Evolutionary conservation across 2,113 vertebrate genomes (phyloP).

Genomic region (Mionectes macconnelli): DNA sequence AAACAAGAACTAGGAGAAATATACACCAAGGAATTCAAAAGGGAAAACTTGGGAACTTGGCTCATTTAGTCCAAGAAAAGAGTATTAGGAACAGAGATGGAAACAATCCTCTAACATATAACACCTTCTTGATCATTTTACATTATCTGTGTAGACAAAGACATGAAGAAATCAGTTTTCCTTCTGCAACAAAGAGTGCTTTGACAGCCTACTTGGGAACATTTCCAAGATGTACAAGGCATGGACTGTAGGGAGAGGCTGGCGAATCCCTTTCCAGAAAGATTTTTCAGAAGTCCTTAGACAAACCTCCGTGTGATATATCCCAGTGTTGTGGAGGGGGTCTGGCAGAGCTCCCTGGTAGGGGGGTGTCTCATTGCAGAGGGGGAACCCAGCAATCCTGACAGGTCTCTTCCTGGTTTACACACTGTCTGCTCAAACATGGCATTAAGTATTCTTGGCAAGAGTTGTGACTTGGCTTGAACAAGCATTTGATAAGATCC

Average conservation of each 20-base stretch:
- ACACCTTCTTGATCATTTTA: not conserved
- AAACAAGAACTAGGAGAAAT: not conserved
- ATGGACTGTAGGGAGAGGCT: not conserved
- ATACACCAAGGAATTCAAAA: not conserved
- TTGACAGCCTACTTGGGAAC: not conserved
- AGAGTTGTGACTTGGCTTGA: not conserved
- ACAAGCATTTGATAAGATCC: constrained; percentile 28
- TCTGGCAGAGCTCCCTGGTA: not conserved
- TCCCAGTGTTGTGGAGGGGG: fast-evolving
- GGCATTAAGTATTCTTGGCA: constrained; percentile 7
- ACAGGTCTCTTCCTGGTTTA: not conserved
- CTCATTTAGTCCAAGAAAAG: not conserved
- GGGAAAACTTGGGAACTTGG: not conserved
- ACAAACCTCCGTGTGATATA: not conserved
- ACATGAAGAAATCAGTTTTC: not conserved
- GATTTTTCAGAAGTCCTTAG: not conserved
- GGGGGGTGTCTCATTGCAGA: not conserved
- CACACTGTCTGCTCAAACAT: fast-evolving
- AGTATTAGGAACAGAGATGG: not conserved
- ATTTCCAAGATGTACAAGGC: not conserved
- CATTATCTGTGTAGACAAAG: not conserved
- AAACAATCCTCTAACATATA: not conserved
- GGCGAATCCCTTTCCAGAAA: not conserved
- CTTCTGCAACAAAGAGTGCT: constrained; percentile 27
- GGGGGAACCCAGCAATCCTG: not conserved